Conservation (phyloP, 2,113 vertebrate species). For the Phodopus roborovskii region DNA sequence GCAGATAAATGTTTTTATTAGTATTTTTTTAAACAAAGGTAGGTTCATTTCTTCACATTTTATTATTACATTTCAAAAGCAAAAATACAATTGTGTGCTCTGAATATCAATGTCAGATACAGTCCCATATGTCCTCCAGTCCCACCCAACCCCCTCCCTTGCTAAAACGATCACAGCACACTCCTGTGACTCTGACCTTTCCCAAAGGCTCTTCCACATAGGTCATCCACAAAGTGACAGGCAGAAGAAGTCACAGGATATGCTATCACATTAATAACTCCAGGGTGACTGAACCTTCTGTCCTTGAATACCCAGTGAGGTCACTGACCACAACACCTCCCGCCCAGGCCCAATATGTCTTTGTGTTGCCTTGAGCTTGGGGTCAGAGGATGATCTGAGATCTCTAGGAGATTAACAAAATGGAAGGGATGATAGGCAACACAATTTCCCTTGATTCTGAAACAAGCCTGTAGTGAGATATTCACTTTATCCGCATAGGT, state of each 20-base stretch:
- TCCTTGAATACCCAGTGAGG: not conserved
- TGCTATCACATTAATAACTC: not conserved
- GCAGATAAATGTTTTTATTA: not conserved
- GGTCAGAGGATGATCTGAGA: not conserved
- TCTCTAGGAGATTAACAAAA: conserved; percentile 1
- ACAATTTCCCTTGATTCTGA: conserved; percentile 44
- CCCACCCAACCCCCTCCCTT: not conserved
- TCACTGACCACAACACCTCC: conserved; percentile 34
- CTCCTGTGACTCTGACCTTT: not conserved
- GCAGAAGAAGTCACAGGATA: conserved; percentile 33
- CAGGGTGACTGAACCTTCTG: conserved; percentile 6
- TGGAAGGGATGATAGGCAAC: not conserved
- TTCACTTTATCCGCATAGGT: too few species aligned
- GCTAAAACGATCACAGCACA: not conserved
- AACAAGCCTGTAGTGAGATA: not conserved
- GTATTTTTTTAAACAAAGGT: conserved; percentile 57
- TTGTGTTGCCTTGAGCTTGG: not conserved
- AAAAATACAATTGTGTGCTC: conserved; percentile 83
- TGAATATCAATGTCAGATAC: conserved; percentile 73
- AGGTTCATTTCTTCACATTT: conserved; percentile 73
- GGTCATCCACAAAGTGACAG: not conserved
- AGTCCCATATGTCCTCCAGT: not conserved
- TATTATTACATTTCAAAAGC: conserved; percentile 62
- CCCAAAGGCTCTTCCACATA: conserved; percentile 32
- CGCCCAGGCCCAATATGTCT: not conserved